phyloP scores from a whole-genome alignment of 2,797 vertebrate genomes.

The Chaetodon trifasciatus region DNA sequence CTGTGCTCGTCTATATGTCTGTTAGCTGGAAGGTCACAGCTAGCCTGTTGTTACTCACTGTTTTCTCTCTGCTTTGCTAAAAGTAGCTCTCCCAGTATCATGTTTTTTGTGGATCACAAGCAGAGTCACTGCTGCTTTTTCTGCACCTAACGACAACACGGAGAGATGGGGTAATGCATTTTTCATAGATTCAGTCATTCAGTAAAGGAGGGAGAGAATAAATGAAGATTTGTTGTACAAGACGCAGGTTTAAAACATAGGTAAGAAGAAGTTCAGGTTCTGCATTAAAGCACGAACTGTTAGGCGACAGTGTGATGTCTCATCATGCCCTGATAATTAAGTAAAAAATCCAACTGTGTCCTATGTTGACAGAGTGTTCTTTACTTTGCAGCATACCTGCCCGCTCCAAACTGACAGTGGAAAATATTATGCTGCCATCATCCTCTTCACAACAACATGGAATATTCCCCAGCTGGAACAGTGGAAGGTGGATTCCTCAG shows the following conservation, averaged over 20 bases:
- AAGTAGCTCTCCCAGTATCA: constrained; percentile 14
- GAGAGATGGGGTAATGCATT: neutral
- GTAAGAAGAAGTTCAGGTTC: neutral
- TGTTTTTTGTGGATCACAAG: neutral
- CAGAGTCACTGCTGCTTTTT: neutral
- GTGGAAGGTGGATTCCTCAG: constrained; percentile 70
- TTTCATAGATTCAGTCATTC: neutral
- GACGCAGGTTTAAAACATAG: neutral
- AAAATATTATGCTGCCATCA: constrained; percentile 61
- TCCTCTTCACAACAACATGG: constrained; percentile 71
- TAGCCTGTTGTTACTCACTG: constrained; percentile 23
- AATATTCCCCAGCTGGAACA: constrained; percentile 62
- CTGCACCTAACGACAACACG: neutral
- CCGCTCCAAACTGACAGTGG: constrained; percentile 47
- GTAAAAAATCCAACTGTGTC: neutral
- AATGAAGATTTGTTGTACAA: neutral
- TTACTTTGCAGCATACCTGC: constrained; percentile 43
- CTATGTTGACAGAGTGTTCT: constrained; percentile 9
- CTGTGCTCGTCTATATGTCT: constrained; percentile 15
- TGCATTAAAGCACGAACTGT: neutral
- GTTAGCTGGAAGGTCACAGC: constrained; percentile 42
- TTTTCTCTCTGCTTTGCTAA: constrained; percentile 26
- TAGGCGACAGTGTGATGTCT: neutral
- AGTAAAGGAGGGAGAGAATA: neutral
- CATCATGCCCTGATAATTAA: neutral